Base-by-base conservation (phyloP, 2,113 vertebrate genomes). In the Nothoprocta pentlandii region DNA sequence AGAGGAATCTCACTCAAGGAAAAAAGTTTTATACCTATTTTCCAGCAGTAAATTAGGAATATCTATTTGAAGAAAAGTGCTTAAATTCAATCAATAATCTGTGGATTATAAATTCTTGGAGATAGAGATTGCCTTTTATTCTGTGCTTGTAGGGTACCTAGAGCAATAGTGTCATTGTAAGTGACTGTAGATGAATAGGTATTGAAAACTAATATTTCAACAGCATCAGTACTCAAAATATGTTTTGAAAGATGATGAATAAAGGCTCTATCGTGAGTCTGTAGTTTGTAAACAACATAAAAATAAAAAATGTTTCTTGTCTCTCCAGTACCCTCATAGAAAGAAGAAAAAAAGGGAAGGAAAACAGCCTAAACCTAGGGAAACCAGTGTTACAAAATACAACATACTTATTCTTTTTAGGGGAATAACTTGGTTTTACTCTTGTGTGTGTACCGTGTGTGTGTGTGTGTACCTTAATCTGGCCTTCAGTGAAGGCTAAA, bases 151-250 rank as follows among this genome's bases (percentile, higher is more conserved):
- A 80, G 41, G 39, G n/a, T 66, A 93, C 69, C 88, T 95, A 84
- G 80, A 95, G 86, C 77, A 92, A 89, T 77, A 69, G 83, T 73
- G 77, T 94, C 89, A 89, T 95, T 84, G 83, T 90, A 91, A 94
- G 90, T 93, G 92, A 86, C 85, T 94, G 74, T 75, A 66, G 66
- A 85, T 90, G 92, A 95, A 88, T 90, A 89, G 63, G 63, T 84
- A 94, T 90, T 90, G 92, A 97, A 97, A 86, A 90, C 70, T 95
- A 95, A 87, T 95, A 93, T 96, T 93, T 97, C 94, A 94, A 70
- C 80, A 92, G 80, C 80, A 76, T 69, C 76, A 32, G 39, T 76
- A 68, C 83, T 89, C 90, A 90, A 86, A 95, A 94, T 89, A 85
- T 79, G 74, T 90, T 96, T 95, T 95, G 94, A 95, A 93, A 93